Evolutionary conservation across 2,888 invertebrate genomes (phyloP).

Genomic region (Frankliniella intonsa): DNA sequence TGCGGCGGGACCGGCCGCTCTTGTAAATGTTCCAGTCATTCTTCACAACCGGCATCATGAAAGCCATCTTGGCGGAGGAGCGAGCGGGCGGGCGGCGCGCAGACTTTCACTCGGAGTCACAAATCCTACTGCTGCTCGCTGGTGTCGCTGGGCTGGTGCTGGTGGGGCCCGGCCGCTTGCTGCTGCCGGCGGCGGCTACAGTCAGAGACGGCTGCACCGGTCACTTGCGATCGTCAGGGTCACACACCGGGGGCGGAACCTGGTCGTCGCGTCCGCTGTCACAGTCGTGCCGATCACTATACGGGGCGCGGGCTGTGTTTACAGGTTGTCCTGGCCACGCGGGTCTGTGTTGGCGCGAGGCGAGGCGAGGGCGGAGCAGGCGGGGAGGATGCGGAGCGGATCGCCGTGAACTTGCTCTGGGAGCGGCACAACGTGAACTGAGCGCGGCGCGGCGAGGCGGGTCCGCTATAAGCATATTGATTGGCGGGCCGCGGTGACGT

Average conservation of each 20-base stretch:
- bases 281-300: neutral
- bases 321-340: neutral
- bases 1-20: conserved; percentile 68
- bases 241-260: neutral
- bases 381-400: neutral
- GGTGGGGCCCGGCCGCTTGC: neutral
- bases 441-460: conserved; percentile 22
- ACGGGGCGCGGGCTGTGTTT: neutral
- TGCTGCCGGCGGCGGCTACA: neutral
- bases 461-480: conserved; percentile 7
- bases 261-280: neutral
- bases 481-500: conserved; percentile 37
- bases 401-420: neutral
- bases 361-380: neutral
- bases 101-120: conserved; percentile 4
- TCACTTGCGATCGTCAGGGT: neutral
- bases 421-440: conserved; percentile 18
- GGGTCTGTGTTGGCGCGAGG: neutral
- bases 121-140: neutral
- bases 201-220: neutral
- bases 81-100: conserved; percentile 34
- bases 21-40: conserved; percentile 92
- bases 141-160: neutral
- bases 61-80: conserved; percentile 64
- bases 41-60: conserved; percentile 93